These are phyloP conservation scores for Autographa gamma DNA, from an alignment of 2,888 invertebrate genomes.

Conservation along the genomic window DNA sequence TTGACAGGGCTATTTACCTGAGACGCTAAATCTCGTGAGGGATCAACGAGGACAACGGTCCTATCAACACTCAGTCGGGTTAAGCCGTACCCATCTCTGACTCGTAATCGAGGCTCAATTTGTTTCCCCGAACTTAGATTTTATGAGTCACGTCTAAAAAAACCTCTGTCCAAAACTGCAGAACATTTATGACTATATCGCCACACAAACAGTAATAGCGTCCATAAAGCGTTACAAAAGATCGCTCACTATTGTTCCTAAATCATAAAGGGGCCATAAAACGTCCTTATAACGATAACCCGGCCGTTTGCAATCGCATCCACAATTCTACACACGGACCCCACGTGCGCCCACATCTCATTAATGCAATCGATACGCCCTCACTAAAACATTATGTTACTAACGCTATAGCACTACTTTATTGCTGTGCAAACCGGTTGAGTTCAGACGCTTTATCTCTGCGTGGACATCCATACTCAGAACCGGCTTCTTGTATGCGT, in stretches of 20 bases:
- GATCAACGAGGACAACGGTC: conserved; percentile 63
- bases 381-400: conserved; percentile 83
- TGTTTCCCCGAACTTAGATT: conserved; percentile 46
- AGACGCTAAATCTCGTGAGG: conserved; percentile 66
- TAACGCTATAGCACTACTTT: conserved; percentile 77
- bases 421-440: conserved; percentile 73
- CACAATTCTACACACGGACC: conserved; percentile 80
- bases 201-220: conserved; percentile 60
- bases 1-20: conserved; percentile 70
- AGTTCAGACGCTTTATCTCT: conserved; percentile 62
- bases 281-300: conserved; percentile 75
- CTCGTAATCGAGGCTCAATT: conserved; percentile 56
- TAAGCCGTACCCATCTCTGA: conserved; percentile 55
- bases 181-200: conserved; percentile 58
- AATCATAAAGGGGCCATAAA: conserved; percentile 80
- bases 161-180: conserved; percentile 59
- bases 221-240: conserved; percentile 71
- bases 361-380: conserved; percentile 87
- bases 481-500: conserved; percentile 57
- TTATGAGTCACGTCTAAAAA: conserved; percentile 53
- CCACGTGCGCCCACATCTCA: conserved; percentile 86
- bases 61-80: conserved; percentile 67
- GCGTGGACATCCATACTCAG: conserved; percentile 58
- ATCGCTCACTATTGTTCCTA: conserved; percentile 79
- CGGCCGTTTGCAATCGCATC: conserved; percentile 76